Conservation (phyloP, 2,797 vertebrate genomes). For the Urosaurus nigricauda region DNA sequence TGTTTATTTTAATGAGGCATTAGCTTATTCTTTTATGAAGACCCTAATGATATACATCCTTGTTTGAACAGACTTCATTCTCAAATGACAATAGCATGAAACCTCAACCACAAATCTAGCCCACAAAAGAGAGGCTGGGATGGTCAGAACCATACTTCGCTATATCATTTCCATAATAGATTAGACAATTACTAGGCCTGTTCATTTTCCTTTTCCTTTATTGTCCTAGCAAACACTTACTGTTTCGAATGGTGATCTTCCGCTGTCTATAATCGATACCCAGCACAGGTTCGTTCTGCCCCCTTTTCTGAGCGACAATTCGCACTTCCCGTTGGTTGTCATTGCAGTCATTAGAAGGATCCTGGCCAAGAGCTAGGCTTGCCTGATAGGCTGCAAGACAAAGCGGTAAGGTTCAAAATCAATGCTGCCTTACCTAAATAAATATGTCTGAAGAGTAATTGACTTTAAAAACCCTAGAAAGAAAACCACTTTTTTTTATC, state of each 20-base stretch:
- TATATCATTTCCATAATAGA: neutral
- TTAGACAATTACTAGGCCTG: neutral
- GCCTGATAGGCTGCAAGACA: constrained; percentile 89
- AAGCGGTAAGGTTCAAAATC: constrained; percentile 21
- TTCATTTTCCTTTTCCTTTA: neutral
- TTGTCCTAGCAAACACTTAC: constrained; percentile 78
- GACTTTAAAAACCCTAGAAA: constrained; percentile 1
- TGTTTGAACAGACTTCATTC: neutral
- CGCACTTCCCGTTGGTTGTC: constrained; percentile 89
- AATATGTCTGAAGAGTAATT: neutral
- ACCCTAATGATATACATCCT: neutral
- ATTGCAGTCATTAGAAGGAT: constrained; percentile 90
- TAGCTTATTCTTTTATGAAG: neutral
- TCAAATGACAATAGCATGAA: neutral
- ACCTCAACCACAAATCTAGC: neutral
- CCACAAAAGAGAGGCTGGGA: neutral
- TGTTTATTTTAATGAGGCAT: neutral
- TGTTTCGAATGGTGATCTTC: constrained; percentile 91
- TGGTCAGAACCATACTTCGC: neutral
- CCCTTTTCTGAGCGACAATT: constrained; percentile 88
- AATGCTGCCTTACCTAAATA: neutral
- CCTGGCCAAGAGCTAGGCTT: constrained; percentile 86
- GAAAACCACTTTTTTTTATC: neutral
- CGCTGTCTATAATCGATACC: constrained; percentile 90
- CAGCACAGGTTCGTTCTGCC: constrained; percentile 84